These are phyloP conservation scores for Ctenochaetus hawaiiensis DNA, from an alignment of 2,797 vertebrate genomes.

Conservation along the genomic window DNA sequence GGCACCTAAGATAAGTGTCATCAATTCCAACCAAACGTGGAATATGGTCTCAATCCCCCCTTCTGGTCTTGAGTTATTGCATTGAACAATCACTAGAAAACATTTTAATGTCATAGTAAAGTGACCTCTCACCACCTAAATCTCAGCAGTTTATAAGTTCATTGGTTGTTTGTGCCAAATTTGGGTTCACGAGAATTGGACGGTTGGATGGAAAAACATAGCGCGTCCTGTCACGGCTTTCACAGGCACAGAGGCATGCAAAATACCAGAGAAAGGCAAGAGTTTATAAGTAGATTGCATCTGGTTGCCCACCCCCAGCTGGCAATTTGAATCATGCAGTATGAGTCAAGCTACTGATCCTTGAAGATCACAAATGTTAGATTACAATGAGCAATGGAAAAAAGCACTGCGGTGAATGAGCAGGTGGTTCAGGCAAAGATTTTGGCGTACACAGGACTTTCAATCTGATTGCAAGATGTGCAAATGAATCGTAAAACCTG, in stretches of 20 bases:
- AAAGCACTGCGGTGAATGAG: background rate
- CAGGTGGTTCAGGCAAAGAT: background rate
- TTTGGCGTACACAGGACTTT: background rate
- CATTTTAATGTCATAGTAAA: no score
- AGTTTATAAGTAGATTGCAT: background rate
- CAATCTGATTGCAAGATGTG: conserved; percentile 9
- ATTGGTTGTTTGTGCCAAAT: no score
- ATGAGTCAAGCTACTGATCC: background rate
- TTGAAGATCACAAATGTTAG: background rate
- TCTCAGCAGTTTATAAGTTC: no score
- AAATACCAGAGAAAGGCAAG: background rate
- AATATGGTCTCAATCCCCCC: no score
- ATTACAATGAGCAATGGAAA: background rate
- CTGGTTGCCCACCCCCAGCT: conserved; percentile 1
- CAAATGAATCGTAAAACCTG: background rate
- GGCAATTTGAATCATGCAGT: background rate
- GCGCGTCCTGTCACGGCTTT: no score
- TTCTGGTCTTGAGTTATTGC: no score
- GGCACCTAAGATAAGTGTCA: no score
- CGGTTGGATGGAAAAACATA: no score
- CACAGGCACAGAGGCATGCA: background rate
- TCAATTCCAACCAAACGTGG: no score
- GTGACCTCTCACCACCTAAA: no score
- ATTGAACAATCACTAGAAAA: no score
- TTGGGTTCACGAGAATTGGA: no score